Percentiles rank a stretch among this genome's conserved stretches.
Evolutionary conservation across 2,888 invertebrate genomes (phyloP).

Genomic region (Epirrhoe alternata): DNA sequence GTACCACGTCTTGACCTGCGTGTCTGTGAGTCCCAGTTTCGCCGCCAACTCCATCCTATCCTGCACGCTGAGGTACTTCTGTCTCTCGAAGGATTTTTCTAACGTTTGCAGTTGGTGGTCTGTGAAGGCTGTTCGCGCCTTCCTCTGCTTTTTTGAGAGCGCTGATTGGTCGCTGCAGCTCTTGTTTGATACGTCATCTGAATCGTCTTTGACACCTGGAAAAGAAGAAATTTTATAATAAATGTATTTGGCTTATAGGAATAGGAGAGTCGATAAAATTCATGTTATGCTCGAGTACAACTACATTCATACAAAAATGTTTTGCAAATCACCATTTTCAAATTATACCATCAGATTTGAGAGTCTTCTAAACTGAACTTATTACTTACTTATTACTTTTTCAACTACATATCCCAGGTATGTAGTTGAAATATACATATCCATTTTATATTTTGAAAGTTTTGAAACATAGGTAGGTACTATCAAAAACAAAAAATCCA

Average conservation of each 20-base stretch:
- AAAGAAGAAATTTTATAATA: conserved; percentile 12
- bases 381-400: too few species aligned
- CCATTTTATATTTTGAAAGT: too few species aligned
- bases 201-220: conserved; percentile 94
- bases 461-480: too few species aligned
- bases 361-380: too few species aligned
- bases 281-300: too few species aligned
- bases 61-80: conserved; percentile 98
- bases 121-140: conserved; percentile 99
- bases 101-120: conserved; percentile 98
- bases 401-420: too few species aligned
- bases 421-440: too few species aligned
- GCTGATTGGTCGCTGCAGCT: conserved; percentile 77
- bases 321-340: too few species aligned
- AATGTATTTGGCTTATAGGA: neutral
- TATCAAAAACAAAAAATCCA: too few species aligned
- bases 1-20: conserved; percentile 99
- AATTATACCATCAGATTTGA: too few species aligned
- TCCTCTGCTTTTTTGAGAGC: conserved; percentile 96
- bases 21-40: conserved; percentile 97
- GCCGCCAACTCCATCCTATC: conserved; percentile 99
- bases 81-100: conserved; percentile 98
- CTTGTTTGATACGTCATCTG: conserved; percentile 88
- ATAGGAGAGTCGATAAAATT: neutral
- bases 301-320: too few species aligned